Evolutionary conservation across 2,797 vertebrate species (phyloP).

Genomic region (Epinephelus malabaricus): DNA sequence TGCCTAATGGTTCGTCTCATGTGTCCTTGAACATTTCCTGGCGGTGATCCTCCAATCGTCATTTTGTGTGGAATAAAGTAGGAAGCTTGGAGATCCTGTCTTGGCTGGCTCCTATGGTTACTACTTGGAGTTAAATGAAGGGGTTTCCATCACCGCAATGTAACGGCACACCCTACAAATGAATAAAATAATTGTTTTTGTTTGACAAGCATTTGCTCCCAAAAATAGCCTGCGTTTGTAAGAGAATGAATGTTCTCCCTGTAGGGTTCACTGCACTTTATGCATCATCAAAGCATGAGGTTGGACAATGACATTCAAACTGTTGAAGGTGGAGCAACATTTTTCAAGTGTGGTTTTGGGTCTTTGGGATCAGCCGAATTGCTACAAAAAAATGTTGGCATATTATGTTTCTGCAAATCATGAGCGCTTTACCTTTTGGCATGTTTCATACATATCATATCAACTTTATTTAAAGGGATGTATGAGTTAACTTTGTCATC

Average conservation of each 20-base stretch:
- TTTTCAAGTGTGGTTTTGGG: slow-evolving; percentile 39
- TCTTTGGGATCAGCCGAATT: background rate
- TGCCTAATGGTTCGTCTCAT: slow-evolving; percentile 60
- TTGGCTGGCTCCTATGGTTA: slow-evolving; percentile 64
- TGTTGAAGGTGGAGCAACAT: slow-evolving; percentile 26
- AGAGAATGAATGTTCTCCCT: slow-evolving; percentile 19
- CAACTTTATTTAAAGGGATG: too few species aligned
- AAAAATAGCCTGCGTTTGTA: slow-evolving; percentile 34
- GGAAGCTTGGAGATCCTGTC: slow-evolving; percentile 68
- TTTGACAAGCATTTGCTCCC: slow-evolving; percentile 46
- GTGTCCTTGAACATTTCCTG: slow-evolving; percentile 77
- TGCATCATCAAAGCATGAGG: slow-evolving; percentile 39
- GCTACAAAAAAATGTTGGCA: too few species aligned
- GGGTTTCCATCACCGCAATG: slow-evolving; percentile 71
- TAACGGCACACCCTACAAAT: slow-evolving; percentile 56
- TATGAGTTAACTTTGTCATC: too few species aligned
- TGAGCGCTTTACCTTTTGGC: too few species aligned
- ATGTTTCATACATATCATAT: too few species aligned
- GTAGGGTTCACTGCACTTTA: slow-evolving; percentile 41
- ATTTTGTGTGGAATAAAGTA: slow-evolving; percentile 67
- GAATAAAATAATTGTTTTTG: slow-evolving; percentile 64
- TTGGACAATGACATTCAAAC: slow-evolving; percentile 40
- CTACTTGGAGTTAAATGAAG: slow-evolving; percentile 73
- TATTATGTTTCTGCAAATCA: too few species aligned
- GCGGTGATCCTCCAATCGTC: slow-evolving; percentile 60